These are phyloP conservation scores for Cordilura impudica DNA, from an alignment of 2,888 invertebrate species.

Conservation along the genomic window DNA sequence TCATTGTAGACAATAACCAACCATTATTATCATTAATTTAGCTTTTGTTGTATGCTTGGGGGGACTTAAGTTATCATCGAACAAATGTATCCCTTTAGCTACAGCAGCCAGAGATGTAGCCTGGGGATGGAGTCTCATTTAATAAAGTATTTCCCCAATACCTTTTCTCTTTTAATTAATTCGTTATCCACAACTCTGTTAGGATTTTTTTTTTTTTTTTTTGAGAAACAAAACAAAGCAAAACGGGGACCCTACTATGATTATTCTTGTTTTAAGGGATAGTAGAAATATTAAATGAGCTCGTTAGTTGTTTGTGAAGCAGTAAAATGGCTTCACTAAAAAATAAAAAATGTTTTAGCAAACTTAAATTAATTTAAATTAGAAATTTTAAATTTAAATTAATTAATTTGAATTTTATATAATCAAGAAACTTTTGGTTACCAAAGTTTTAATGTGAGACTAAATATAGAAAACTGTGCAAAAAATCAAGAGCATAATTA, in stretches of 20 bases:
- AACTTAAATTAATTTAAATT: too few relatives aligned
- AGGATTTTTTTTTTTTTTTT: too few relatives aligned
- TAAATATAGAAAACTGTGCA: too few relatives aligned
- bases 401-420: too few relatives aligned
- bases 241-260: not conserved
- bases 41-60: slow-evolving; percentile 6
- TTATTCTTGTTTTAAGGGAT: not conserved
- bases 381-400: too few relatives aligned
- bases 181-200: not conserved
- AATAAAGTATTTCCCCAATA: too few relatives aligned
- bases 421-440: too few relatives aligned
- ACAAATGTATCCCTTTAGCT: not conserved
- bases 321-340: not conserved
- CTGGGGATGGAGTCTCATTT: not conserved
- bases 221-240: not conserved
- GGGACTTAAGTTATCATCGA: slow-evolving; percentile 14
- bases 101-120: not conserved
- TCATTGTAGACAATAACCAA: slow-evolving; percentile 17
- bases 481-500: too few relatives aligned
- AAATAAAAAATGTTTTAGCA: not conserved
- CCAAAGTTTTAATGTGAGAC: too few relatives aligned
- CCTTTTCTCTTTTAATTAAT: not conserved
- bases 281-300: slow-evolving; percentile 41
- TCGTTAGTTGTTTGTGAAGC: slow-evolving; percentile 43
- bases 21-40: slow-evolving; percentile 42